Percentiles rank a stretch among this genome's conserved stretches.
Evolutionary conservation across 2,888 invertebrate genomes (phyloP).

Genomic region (Dugesia japonica): DNA sequence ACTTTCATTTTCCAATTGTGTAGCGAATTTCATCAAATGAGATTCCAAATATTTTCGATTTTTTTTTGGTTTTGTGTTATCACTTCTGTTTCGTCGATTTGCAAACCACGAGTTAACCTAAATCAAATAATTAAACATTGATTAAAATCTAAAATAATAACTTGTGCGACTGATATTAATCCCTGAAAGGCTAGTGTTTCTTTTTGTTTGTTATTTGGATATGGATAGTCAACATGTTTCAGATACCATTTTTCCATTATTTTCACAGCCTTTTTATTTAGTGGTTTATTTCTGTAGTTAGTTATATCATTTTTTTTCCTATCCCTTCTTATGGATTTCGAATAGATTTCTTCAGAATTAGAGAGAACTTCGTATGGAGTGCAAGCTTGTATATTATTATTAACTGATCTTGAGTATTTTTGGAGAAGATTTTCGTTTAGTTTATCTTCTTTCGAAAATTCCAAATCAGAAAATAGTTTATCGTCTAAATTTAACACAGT

Average conservation of each 20-base stretch:
- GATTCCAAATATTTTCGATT: conserved; percentile 39
- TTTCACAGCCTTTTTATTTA: not conserved
- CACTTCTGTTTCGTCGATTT: conserved; percentile 41
- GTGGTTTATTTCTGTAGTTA: not conserved
- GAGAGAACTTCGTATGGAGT: no score
- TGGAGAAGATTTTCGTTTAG: no score
- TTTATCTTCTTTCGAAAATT: no score
- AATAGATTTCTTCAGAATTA: no score
- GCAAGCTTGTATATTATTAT: no score
- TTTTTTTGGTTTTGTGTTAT: conserved; percentile 42
- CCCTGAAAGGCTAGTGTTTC: not conserved
- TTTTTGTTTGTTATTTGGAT: conserved; percentile 20
- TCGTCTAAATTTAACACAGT: no score
- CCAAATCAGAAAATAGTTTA: no score
- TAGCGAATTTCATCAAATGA: conserved; percentile 24
- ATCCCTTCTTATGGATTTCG: no score
- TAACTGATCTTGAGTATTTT: no score
- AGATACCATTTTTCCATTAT: conserved; percentile 23
- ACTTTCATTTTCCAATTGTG: conserved; percentile 25
- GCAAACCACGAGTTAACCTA: conserved; percentile 44
- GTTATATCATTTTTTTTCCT: not conserved
- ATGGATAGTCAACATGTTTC: conserved; percentile 14
- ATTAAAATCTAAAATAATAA: not conserved
- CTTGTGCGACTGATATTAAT: not conserved
- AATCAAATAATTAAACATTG: not conserved